phyloP scores from a whole-genome alignment of 2,888 invertebrate genomes.

The Clunio marinus region DNA sequence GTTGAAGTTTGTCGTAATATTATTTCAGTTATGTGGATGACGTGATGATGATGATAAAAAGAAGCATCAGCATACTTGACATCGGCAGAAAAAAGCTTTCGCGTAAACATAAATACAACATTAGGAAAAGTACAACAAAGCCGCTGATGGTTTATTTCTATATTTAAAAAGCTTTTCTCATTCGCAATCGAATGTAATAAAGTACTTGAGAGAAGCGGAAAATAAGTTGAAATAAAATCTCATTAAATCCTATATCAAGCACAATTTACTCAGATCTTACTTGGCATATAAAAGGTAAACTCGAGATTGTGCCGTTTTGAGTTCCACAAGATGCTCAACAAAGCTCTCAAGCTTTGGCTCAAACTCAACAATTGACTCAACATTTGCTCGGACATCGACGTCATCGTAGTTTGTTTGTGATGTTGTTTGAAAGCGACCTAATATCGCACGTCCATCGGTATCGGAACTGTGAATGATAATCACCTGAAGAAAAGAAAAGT shows the following conservation, averaged over 20 bases:
- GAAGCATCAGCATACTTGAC: no score
- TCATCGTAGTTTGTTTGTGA: constrained; percentile 89
- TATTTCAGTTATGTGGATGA: no score
- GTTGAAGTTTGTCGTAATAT: no score
- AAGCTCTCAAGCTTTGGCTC: constrained; percentile 85
- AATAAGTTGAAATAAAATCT: neutral
- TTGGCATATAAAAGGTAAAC: constrained; percentile 91
- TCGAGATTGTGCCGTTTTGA: constrained; percentile 79
- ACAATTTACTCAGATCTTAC: constrained; percentile 54
- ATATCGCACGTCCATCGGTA: constrained; percentile 87
- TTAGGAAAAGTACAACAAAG: no score
- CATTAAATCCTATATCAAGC: neutral
- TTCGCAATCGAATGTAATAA: no score
- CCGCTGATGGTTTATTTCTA: no score
- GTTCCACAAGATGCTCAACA: constrained; percentile 71
- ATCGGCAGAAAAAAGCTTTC: no score
- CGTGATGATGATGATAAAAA: no score
- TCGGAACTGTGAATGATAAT: constrained; percentile 95
- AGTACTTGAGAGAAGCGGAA: no score
- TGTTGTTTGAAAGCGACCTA: constrained; percentile 90
- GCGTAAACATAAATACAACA: no score
- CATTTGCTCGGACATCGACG: constrained; percentile 87
- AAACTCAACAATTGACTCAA: constrained; percentile 88
- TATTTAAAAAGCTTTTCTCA: no score
- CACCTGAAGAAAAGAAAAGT: constrained; percentile 51